Conservation (phyloP, 2,113 vertebrate species). For the Rhinolophus sinicus region DNA sequence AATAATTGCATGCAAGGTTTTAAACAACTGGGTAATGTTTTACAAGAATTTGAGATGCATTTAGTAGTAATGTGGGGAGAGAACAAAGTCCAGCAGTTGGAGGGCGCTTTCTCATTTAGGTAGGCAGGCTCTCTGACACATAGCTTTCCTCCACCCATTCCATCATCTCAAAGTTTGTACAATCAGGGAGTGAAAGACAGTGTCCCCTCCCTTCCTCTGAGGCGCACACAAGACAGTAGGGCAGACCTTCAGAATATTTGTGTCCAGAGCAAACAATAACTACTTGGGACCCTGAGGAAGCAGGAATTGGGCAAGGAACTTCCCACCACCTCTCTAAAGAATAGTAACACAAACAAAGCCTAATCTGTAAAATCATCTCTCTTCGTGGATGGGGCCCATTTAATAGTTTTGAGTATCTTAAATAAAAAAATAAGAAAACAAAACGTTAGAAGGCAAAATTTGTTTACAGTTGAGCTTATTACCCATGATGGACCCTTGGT, state of each 20-base stretch:
- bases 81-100: background rate
- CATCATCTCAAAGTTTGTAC: too few species aligned
- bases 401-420: background rate
- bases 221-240: background rate
- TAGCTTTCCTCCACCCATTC: background rate
- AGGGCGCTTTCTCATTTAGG: background rate
- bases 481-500: background rate
- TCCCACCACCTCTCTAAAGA: conserved; percentile 29
- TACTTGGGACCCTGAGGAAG: conserved; percentile 23
- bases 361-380: background rate
- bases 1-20: background rate
- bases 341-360: conserved; percentile 3
- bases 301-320: conserved; percentile 62
- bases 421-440: background rate
- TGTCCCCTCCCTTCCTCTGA: background rate
- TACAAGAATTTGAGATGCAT: background rate
- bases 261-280: conserved; percentile 67
- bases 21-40: background rate
- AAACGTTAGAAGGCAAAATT: background rate
- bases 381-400: background rate
- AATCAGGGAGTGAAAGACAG: background rate
- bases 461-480: background rate
- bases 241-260: conserved; percentile 50
- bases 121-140: background rate
- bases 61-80: background rate